Evolutionary conservation across 2,888 invertebrate species (phyloP).

Genomic region (Hanleya hanleyi): DNA sequence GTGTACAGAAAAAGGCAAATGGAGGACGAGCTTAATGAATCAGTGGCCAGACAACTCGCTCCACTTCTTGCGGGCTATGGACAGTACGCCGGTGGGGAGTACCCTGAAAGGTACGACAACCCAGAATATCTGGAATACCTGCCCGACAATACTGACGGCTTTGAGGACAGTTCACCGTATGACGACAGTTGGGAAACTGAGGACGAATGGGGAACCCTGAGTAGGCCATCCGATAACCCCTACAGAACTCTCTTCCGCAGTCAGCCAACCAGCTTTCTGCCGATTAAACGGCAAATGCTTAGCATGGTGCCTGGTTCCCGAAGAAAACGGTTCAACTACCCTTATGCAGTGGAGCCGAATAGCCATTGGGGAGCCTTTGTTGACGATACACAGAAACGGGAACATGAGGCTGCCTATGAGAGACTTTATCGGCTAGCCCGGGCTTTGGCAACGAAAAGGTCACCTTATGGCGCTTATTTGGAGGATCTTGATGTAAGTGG

Average conservation of each 20-base stretch:
- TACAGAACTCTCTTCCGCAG: not conserved
- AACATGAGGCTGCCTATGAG: conserved; percentile 33
- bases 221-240: not conserved
- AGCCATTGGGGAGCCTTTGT: conserved; percentile 46
- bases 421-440: conserved; percentile 37
- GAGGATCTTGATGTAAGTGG: conserved; percentile 11
- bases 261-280: conserved; percentile 10
- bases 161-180: not conserved
- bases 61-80: not conserved
- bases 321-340: conserved; percentile 41
- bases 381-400: conserved; percentile 35
- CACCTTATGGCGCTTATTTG: not conserved
- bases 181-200: not conserved
- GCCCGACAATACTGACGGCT: not conserved
- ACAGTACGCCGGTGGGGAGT: not conserved
- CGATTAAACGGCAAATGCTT: conserved; percentile 33
- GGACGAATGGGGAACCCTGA: not conserved
- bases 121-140: not conserved
- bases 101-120: not conserved
- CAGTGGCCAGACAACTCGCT: not conserved
- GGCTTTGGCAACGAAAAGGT: conserved; percentile 26
- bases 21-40: not conserved
- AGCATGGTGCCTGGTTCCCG: conserved; percentile 28
- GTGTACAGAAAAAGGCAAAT: not conserved
- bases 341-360: conserved; percentile 35